Percentiles rank a stretch among this genome's conserved stretches.
Conservation (phyloP, 2,888 invertebrate genomes). For the Eurytoma californica region DNA sequence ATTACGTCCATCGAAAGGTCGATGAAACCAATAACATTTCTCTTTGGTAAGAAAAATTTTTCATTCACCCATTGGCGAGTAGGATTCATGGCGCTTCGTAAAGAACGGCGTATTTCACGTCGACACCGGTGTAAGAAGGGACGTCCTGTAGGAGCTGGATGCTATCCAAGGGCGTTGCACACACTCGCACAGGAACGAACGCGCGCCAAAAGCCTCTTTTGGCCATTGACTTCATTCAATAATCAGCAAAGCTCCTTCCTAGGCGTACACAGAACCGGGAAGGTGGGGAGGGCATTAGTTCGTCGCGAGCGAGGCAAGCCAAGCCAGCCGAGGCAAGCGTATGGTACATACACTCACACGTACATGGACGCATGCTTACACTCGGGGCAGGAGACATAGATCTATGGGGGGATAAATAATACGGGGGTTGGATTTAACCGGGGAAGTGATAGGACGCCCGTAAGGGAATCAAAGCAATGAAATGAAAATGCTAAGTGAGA, state of each 20-base stretch:
- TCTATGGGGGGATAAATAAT: constrained; percentile 35
- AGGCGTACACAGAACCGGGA: not conserved
- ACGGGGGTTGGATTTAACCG: not conserved
- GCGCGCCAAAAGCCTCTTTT: constrained; percentile 32
- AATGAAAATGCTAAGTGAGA: constrained; percentile 34
- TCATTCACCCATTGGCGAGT: constrained; percentile 20
- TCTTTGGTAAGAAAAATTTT: constrained; percentile 35
- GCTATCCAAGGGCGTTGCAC: not conserved
- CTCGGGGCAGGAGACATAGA: not conserved
- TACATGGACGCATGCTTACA: not conserved
- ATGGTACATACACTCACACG: too few relatives aligned
- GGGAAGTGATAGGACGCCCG: not conserved
- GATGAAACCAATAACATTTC: constrained; percentile 30
- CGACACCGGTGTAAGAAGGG: constrained; percentile 24
- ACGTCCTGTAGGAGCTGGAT: not conserved
- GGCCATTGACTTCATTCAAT: constrained; percentile 42
- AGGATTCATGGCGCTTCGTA: constrained; percentile 24
- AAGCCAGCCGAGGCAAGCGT: too few relatives aligned
- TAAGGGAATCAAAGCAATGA: constrained; percentile 27
- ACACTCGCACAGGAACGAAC: not conserved
- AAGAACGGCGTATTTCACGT: constrained; percentile 42
- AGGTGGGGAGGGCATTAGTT: too few relatives aligned
- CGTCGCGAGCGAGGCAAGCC: too few relatives aligned
- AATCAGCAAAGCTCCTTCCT: constrained; percentile 30
- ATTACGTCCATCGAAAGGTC: not conserved